phyloP scores from a whole-genome alignment of 2,797 vertebrate genomes.

The Rhodeus uyekii region DNA sequence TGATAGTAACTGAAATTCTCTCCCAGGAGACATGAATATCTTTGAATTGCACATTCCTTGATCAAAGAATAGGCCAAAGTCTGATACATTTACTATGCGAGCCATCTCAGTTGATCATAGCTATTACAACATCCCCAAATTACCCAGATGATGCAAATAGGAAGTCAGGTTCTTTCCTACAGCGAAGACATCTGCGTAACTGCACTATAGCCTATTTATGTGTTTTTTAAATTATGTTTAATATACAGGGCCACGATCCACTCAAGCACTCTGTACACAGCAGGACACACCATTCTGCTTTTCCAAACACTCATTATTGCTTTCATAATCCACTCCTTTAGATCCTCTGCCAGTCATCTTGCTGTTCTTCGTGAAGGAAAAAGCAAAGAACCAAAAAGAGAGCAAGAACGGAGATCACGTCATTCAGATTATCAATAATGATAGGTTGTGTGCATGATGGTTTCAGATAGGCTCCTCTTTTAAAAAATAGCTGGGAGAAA shows the following conservation, averaged over 20 bases:
- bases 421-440: constrained; percentile 12
- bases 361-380: constrained; percentile 36
- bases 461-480: not conserved
- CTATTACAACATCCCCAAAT: not conserved
- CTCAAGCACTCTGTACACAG: constrained; percentile 11
- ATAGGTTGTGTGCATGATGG: not conserved
- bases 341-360: constrained; percentile 17
- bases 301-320: constrained; percentile 21
- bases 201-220: constrained; percentile 7
- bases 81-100: constrained; percentile 19
- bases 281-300: constrained; percentile 28
- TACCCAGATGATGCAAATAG: constrained; percentile 18
- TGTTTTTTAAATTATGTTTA: constrained; percentile 15
- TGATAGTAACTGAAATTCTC: constrained; percentile 31
- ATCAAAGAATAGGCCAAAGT: constrained; percentile 26
- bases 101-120: constrained; percentile 23
- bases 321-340: constrained; percentile 33
- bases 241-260: constrained; percentile 17
- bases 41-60: constrained; percentile 15
- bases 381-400: not conserved
- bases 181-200: constrained; percentile 2
- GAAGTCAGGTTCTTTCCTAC: not conserved
- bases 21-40: constrained; percentile 5
- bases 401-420: not conserved
- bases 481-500: not conserved